These are phyloP conservation scores for Aspidapion aeneum DNA, from an alignment of 2,888 invertebrate species.

Conservation along the genomic window DNA sequence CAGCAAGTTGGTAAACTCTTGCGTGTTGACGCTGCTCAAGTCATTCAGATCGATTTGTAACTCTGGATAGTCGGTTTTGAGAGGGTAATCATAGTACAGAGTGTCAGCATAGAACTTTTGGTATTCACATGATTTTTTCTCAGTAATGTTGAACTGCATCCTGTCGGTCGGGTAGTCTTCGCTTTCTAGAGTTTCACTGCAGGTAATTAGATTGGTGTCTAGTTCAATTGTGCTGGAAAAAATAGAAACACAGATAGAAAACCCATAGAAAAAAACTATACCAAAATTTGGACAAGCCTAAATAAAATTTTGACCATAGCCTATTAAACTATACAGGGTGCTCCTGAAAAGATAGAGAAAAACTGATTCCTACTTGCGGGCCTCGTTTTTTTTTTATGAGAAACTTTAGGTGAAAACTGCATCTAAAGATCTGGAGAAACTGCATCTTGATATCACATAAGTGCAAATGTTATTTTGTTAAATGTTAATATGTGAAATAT, in stretches of 20 bases:
- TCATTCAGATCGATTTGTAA: constrained; percentile 45
- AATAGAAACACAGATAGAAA: constrained; percentile 23
- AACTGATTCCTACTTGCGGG: too few species aligned
- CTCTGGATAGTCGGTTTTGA: constrained; percentile 45
- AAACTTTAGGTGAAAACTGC: too few species aligned
- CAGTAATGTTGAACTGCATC: constrained; percentile 39
- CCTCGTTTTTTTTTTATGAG: too few species aligned
- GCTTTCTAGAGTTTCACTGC: constrained; percentile 32
- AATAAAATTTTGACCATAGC: constrained; percentile 2
- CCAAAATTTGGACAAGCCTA: too few species aligned
- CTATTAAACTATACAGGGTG: constrained; percentile 24
- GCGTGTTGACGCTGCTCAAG: constrained; percentile 45
- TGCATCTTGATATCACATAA: too few species aligned
- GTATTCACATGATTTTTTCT: constrained; percentile 37
- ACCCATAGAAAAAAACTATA: too few species aligned
- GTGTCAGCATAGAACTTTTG: constrained; percentile 38
- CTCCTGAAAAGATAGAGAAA: too few species aligned
- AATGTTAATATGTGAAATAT: too few species aligned
- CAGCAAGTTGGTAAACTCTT: constrained; percentile 52
- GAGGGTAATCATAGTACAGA: constrained; percentile 45
- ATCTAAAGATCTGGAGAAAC: too few species aligned
- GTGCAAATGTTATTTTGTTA: too few species aligned
- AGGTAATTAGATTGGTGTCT: constrained; percentile 35
- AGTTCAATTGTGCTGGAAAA: constrained; percentile 37
- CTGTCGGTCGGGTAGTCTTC: constrained; percentile 34